Percentiles rank a stretch among this genome's conserved stretches.
Evolutionary conservation across 2,797 vertebrate genomes (phyloP).

Genomic region (Coregonus sp.): DNA sequence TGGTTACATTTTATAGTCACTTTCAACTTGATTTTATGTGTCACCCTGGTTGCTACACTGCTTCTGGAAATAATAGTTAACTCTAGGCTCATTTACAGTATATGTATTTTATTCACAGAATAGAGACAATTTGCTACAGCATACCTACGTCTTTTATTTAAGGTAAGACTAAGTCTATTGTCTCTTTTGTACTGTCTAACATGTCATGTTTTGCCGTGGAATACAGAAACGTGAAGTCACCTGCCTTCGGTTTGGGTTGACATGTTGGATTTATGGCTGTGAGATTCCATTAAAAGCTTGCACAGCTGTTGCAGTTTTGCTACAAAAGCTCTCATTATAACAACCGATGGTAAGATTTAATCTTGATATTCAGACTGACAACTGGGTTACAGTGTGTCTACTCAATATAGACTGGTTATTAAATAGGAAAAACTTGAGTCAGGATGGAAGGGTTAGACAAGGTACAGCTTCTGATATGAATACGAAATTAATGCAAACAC

Average conservation of each 20-base stretch:
- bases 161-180: constrained; percentile 66
- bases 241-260: constrained; percentile 22
- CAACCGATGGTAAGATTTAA: not conserved
- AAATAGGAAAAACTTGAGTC: not conserved
- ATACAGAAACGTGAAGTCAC: constrained; percentile 17
- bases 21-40: not conserved
- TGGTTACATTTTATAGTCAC: not conserved
- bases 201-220: constrained; percentile 14
- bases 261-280: constrained; percentile 41
- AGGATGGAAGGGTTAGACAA: not conserved
- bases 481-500: not conserved
- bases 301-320: constrained; percentile 63
- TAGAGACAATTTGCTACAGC: constrained; percentile 51
- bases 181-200: not conserved
- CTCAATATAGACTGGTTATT: not conserved
- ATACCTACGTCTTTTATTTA: constrained; percentile 56
- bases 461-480: not conserved
- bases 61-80: too few species aligned
- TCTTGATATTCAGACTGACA: constrained; percentile 6
- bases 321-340: constrained; percentile 50
- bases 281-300: constrained; percentile 41
- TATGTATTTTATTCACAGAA: constrained; percentile 57
- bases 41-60: not conserved
- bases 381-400: not conserved
- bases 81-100: constrained; percentile 1